Base-by-base conservation (phyloP, 1,140 invertebrate species). In the Ladona fulva region DNA sequence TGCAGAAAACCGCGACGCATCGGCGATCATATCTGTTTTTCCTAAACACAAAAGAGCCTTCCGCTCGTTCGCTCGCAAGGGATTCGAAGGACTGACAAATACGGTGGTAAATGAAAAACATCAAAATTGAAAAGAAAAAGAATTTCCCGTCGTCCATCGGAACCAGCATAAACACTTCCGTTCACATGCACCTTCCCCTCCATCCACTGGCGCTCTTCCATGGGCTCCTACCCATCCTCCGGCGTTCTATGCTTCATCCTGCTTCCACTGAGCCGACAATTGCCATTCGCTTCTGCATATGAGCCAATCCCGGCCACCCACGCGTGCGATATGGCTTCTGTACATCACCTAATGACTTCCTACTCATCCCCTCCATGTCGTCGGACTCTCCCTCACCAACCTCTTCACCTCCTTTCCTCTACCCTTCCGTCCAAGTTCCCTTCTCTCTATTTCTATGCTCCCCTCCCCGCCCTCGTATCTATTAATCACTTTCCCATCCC, bases 301-400 rank as follows among this genome's bases (percentile, higher is more conserved):
- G 52, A 66, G 52, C 52, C 52, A 66, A 66, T 66, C 52, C 52
- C 52, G 12, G 52, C 52, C 52, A 66, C 52, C 52, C 52, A 66
- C 52, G 52, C 52, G 52, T 66, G n/a, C 52, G 52, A 66, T 66
- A 66, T 66, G 52, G 52, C 3, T 66, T 22, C 52, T 66, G 52
- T 66, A 66, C 52, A 66, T 66, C 52, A 66, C 52, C 16, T 66
- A 66, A 66, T 66, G 52, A 66, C 52, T 66, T 66, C 52, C 52
- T 66, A 19, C 52, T 66, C 29, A 37, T 8, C 29, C 29, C 29
- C 29, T 37, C 29, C 29, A 5, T 37, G 1, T 8, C 29, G n/a
- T n/a, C n/a, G n/a, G n/a, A n/a, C n/a, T n/a, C n/a, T n/a, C 19
- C 44, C 44, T 19, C 44, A 11, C 19, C 44, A 52, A 19, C 19